Percentiles rank a stretch among this genome's conserved stretches.
Evolutionary conservation across 2,888 invertebrate genomes (phyloP).

Genomic region (Pasiphila rectangulata): DNA sequence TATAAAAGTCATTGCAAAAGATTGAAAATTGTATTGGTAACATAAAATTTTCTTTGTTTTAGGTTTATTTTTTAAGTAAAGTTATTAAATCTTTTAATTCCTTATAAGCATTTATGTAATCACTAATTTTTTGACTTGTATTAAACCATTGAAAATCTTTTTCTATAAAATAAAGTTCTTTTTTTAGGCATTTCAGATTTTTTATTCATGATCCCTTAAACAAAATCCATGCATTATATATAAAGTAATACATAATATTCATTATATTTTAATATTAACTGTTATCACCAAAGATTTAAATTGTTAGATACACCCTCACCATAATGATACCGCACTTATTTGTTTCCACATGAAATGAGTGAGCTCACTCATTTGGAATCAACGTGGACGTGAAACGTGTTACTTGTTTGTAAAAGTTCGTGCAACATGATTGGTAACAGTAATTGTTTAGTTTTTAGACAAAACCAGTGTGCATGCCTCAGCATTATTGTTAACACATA

Average conservation of each 20-base stretch:
- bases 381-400: too few species aligned
- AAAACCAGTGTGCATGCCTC: too few species aligned
- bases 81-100: conserved; percentile 27
- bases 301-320: not conserved
- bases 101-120: conserved; percentile 24
- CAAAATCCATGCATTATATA: not conserved
- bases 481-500: too few species aligned
- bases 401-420: too few species aligned
- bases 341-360: too few species aligned
- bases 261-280: not conserved
- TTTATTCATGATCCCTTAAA: not conserved
- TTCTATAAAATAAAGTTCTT: conserved; percentile 14
- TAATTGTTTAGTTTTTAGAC: too few species aligned
- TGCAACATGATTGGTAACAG: too few species aligned
- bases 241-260: too few species aligned
- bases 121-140: conserved; percentile 23
- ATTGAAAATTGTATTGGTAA: not conserved
- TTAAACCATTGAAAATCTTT: conserved; percentile 25
- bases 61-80: conserved; percentile 20
- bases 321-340: too few species aligned
- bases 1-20: not conserved
- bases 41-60: not conserved
- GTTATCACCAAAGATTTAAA: not conserved
- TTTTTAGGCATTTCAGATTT: not conserved
- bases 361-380: too few species aligned